These are phyloP conservation scores for Botia kubotai DNA, from an alignment of 2,797 vertebrate genomes.

Conservation along the genomic window DNA sequence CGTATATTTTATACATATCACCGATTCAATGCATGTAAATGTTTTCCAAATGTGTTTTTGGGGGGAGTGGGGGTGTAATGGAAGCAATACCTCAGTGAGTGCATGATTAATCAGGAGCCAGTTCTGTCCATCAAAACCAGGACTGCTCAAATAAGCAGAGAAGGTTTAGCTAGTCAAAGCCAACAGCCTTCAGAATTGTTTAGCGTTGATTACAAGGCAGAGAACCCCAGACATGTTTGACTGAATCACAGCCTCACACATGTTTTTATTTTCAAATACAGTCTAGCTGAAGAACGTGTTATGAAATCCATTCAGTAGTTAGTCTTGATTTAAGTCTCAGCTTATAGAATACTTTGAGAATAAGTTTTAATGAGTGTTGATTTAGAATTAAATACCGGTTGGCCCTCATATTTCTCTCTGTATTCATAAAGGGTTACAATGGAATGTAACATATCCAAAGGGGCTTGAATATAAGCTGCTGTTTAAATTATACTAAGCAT, in stretches of 20 bases:
- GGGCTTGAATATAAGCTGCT: constrained; percentile 46
- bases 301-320: constrained; percentile 9
- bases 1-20: constrained; percentile 10
- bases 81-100: constrained; percentile 9
- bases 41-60: constrained; percentile 33
- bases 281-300: not conserved
- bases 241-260: constrained; percentile 11
- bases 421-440: constrained; percentile 25
- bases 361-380: constrained; percentile 7
- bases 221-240: constrained; percentile 19
- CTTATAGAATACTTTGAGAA: not conserved
- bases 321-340: not conserved
- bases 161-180: constrained; percentile 12
- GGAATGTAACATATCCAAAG: constrained; percentile 22
- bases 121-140: constrained; percentile 34
- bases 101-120: constrained; percentile 32
- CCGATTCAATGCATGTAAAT: constrained; percentile 4
- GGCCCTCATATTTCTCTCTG: constrained; percentile 9
- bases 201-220: constrained; percentile 19
- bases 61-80: constrained; percentile 9
- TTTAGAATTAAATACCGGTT: not conserved
- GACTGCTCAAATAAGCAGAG: not conserved
- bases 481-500: constrained; percentile 47
- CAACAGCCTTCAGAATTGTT: constrained; percentile 11
- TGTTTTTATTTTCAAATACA: constrained; percentile 13